Evolutionary conservation across 2,888 invertebrate genomes (phyloP), one percentile per base, ranked within the genome.

Genomic region (Pherbina coryleti): DNA sequence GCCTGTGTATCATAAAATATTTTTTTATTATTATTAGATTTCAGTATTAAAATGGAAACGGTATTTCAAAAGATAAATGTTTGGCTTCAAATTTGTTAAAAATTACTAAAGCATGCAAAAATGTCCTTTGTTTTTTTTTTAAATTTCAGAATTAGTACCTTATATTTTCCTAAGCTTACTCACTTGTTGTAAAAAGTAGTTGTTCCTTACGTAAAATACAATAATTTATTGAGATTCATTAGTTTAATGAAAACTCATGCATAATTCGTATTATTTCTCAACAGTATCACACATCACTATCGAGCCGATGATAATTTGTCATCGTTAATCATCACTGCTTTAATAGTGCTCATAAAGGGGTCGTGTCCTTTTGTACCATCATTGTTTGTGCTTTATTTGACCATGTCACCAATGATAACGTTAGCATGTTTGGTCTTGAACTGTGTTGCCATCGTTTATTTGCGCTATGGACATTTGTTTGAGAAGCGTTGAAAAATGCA

Each of bases 321-420:
- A 81, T 81, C 81, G 74, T 34, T 80, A 79, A 60, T 80, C 79
- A 60, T 84, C 79, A 84, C 85, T 51, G 67, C 73, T 83, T 82
- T 86, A 82, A 84, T 85, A 84, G 84, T 84, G 84, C 86, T 88
- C 82, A 85, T 85, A 80, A 86, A 85, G 84, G 87, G 86, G 84
- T 86, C 87, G 84, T 88, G 84, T 85, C 88, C 89, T 79, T 84
- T 86, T 83, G 84, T 88, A 82, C 89, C 88, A 77, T 85, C 88
- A 82, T 79, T 88, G 77, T 84, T 86, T 85, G 84, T 85, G 81
- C 84, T 88, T 75, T 88, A 87, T 83, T 80, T 88, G 83, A 87
- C 87, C 81, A 85, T 87, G 85, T 89, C 88, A 84, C 85, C 88
- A 82, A 83, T 85, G 83, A 84, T 88, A 82, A 84, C 88, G 79